Percentiles rank a stretch among this genome's conserved stretches.
phyloP scores from a whole-genome alignment of 2,113 vertebrate species.

The Cyanocitta stelleri region DNA sequence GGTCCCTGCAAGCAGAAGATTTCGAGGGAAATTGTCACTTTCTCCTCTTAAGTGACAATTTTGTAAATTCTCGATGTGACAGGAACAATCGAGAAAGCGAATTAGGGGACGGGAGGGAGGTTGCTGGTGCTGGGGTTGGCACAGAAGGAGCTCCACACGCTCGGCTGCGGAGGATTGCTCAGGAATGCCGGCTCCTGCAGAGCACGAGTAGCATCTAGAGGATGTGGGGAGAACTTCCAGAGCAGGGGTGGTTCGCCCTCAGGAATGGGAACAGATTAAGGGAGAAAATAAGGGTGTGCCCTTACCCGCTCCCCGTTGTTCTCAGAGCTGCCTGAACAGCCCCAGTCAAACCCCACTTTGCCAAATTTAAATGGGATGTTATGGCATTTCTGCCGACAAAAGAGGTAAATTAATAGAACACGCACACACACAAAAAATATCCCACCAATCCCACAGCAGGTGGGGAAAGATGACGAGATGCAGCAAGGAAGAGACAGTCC shows the following conservation, averaged over 20 bases:
- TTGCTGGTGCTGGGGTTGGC: neutral
- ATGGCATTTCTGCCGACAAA: neutral
- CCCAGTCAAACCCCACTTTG: neutral
- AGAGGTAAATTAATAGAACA: neutral
- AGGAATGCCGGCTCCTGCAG: neutral
- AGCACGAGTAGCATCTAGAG: slow-evolving; percentile 68
- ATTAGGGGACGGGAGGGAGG: neutral
- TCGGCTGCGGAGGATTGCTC: neutral
- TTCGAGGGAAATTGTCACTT: slow-evolving; percentile 25
- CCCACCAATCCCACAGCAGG: neutral
- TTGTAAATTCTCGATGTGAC: slow-evolving; percentile 20
- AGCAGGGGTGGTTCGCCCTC: neutral
- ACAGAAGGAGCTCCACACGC: neutral
- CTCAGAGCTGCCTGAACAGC: neutral
- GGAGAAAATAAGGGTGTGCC: neutral
- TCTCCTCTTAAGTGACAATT: slow-evolving; percentile 11
- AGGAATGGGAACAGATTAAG: neutral
- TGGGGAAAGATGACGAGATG: neutral
- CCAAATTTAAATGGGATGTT: neutral
- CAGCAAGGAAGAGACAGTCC: neutral
- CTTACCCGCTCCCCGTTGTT: fast-evolving
- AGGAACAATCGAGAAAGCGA: slow-evolving; percentile 6
- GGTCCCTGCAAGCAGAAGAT: neutral
- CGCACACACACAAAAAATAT: neutral
- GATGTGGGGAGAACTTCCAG: neutral